Conservation (phyloP, 2,113 vertebrate genomes). For the Pelecanoides urinatrix region DNA sequence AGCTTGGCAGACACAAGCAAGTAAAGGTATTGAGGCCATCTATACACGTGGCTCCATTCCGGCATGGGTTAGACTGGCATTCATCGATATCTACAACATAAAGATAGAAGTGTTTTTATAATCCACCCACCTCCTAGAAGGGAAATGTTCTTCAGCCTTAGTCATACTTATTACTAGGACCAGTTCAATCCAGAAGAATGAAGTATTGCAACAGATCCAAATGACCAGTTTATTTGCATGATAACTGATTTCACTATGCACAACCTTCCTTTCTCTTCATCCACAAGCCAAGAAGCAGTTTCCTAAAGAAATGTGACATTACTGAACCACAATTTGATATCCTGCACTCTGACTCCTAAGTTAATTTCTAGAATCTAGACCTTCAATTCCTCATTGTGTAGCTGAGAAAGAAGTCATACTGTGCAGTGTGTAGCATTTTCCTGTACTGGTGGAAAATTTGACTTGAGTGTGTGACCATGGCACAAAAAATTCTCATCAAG, state of each 20-base stretch:
- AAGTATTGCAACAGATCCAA: neutral
- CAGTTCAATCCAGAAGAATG: neutral
- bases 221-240: neutral
- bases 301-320: neutral
- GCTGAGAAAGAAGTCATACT: neutral
- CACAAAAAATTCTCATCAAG: neutral
- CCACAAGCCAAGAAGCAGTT: neutral
- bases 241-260: neutral
- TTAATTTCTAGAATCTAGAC: neutral
- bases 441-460: neutral
- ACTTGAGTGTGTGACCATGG: neutral
- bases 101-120: neutral
- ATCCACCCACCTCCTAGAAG: neutral
- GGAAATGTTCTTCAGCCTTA: neutral
- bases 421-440: neutral
- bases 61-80: constrained; percentile 93
- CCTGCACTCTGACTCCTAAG: neutral
- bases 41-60: constrained; percentile 91
- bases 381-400: neutral
- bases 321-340: neutral
- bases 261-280: neutral
- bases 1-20: constrained; percentile 94
- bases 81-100: constrained; percentile 87
- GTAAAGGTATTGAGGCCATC: constrained; percentile 86
- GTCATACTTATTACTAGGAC: neutral